A percentile compares a stretch with the other conserved stretches of the same genome.
Conservation (phyloP, 2,797 vertebrate species). For the Crocodylus rhombifer region DNA sequence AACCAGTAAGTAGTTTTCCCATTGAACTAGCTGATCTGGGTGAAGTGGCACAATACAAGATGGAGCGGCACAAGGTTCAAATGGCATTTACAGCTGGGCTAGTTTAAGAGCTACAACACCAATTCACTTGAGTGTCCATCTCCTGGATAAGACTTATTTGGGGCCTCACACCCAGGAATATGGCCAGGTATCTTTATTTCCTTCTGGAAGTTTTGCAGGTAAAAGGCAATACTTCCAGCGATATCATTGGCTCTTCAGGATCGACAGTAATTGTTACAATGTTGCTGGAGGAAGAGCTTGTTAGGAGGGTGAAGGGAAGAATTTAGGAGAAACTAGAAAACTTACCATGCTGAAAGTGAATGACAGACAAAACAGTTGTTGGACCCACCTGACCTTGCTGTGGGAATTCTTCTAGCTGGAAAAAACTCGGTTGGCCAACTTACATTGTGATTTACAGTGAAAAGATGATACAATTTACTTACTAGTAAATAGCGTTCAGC, state of each 20-base stretch:
- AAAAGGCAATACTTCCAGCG: background rate
- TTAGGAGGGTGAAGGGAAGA: background rate
- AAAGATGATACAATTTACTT: constrained; percentile 66
- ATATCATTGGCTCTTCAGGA: background rate
- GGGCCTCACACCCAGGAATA: background rate
- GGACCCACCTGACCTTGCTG: background rate
- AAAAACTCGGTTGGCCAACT: constrained; percentile 46
- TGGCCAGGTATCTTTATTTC: background rate
- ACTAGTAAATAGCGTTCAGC: constrained; percentile 55
- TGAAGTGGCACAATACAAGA: background rate
- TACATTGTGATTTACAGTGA: constrained; percentile 32
- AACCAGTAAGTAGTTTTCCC: too few species aligned
- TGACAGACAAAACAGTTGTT: background rate
- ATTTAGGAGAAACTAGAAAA: background rate
- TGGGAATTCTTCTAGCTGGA: constrained; percentile 20
- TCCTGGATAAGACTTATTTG: rapidly evolving
- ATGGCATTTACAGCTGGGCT: background rate
- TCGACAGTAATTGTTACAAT: background rate
- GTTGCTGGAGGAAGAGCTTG: background rate
- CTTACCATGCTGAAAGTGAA: background rate
- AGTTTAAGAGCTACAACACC: background rate
- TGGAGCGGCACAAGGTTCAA: background rate
- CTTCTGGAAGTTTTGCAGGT: background rate
- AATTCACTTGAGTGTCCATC: background rate
- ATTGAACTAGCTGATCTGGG: background rate